A percentile compares a stretch with the other conserved stretches of the same genome.
phyloP scores from a whole-genome alignment of 2,888 invertebrate genomes.

The Agapetus fuscipes region DNA sequence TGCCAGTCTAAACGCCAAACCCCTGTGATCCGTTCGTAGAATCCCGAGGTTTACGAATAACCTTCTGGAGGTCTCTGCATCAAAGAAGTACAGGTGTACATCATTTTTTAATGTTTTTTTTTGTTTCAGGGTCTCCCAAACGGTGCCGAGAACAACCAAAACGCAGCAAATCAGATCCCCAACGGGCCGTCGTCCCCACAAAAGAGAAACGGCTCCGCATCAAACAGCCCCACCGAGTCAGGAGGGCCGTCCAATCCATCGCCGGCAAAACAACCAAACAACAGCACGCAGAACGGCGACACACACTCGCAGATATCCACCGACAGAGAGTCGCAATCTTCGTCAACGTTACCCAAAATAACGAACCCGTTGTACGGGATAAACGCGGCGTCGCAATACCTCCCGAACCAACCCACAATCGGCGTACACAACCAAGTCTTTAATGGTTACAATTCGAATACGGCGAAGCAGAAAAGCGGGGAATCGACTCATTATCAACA shows the following conservation, averaged over 20 bases:
- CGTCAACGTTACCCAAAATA: constrained; percentile 28
- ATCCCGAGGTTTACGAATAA: no score
- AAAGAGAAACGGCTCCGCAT: constrained; percentile 39
- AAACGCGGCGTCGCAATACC: constrained; percentile 42
- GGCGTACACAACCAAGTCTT: constrained; percentile 2
- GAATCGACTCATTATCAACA: no score
- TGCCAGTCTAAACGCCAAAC: no score
- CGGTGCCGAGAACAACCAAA: constrained; percentile 42
- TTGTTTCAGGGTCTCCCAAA: constrained; percentile 37
- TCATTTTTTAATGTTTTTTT: constrained; percentile 1
- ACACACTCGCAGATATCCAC: constrained; percentile 17
- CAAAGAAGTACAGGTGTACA: no score
- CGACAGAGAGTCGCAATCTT: constrained; percentile 15
- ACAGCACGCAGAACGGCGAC: constrained; percentile 14
- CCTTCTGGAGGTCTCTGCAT: no score
- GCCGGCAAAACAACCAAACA: constrained; percentile 10
- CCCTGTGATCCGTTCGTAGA: no score
- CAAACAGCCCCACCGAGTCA: constrained; percentile 34
- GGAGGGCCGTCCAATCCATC: constrained; percentile 25
- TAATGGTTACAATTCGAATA: constrained; percentile 6
- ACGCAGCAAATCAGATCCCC: constrained; percentile 32
- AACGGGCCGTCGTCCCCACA: constrained; percentile 31
- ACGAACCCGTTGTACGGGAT: constrained; percentile 42
- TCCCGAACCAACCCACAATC: constrained; percentile 26
- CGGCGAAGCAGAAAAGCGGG: neutral